Evolutionary conservation across 2,113 vertebrate species (phyloP).

Genomic region (Platycercus adscitus): DNA sequence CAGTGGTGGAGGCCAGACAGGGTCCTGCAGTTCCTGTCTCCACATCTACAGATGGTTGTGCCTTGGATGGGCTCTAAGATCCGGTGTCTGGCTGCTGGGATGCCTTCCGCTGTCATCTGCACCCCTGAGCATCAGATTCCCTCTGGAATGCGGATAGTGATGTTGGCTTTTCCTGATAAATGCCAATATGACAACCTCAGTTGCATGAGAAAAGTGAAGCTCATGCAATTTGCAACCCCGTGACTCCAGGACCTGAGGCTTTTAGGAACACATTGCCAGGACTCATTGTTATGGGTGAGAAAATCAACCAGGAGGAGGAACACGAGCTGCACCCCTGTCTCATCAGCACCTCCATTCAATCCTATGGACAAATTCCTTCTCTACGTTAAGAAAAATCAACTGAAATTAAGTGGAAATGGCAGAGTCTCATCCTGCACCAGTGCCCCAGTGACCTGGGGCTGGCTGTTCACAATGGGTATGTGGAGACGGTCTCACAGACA

Average conservation of each 20-base stretch:
- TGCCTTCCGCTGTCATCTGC: background rate
- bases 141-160: background rate
- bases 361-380: background rate
- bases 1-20: background rate
- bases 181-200: background rate
- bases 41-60: background rate
- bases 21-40: background rate
- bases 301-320: background rate
- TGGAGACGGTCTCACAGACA: background rate
- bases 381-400: background rate
- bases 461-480: background rate
- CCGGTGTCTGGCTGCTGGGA: background rate
- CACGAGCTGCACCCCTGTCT: rapidly evolving
- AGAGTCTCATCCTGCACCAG: background rate
- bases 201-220: background rate
- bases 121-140: background rate
- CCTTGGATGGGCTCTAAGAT: background rate
- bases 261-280: background rate
- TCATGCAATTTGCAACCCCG: background rate
- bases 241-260: background rate
- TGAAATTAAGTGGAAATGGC: background rate
- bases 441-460: background rate
- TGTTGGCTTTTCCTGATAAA: background rate
- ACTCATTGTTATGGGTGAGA: background rate
- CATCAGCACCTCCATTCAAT: background rate